phyloP scores from a whole-genome alignment of 1,140 invertebrate genomes.

The Vanessa tameamea region DNA sequence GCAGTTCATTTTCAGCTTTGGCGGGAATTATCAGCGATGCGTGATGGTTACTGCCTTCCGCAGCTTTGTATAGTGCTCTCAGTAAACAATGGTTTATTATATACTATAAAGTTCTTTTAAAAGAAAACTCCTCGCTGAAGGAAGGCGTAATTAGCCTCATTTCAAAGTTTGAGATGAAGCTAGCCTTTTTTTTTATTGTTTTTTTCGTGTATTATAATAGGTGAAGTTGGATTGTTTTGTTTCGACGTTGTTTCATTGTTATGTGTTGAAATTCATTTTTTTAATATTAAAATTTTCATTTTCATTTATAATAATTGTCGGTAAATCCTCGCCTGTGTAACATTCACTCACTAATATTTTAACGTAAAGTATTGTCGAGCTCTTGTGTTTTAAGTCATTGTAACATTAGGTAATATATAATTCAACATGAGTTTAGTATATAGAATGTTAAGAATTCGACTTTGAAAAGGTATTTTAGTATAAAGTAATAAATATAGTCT shows the following conservation, averaged over 20 bases:
- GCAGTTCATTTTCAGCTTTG: conserved; percentile 57
- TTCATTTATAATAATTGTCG: not conserved
- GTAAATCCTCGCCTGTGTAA: not conserved
- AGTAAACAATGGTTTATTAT: conserved; percentile 41
- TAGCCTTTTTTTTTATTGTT: conserved; percentile 17
- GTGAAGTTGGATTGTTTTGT: conserved; percentile 9
- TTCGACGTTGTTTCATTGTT: not conserved
- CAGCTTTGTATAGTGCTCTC: conserved; percentile 38
- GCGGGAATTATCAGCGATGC: conserved; percentile 60
- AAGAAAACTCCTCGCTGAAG: conserved; percentile 38
- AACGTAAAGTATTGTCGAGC: too few species aligned
- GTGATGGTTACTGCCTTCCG: conserved; percentile 46
- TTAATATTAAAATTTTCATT: not conserved
- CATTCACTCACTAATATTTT: too few species aligned
- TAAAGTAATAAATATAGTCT: too few species aligned
- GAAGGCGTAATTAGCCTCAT: conserved; percentile 40
- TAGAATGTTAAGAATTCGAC: too few species aligned
- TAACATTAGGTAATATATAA: too few species aligned
- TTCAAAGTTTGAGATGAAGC: conserved; percentile 38
- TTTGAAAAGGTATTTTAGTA: too few species aligned
- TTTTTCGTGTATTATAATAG: conserved; percentile 16
- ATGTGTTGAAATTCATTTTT: not conserved
- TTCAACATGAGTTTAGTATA: too few species aligned
- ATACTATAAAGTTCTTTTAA: conserved; percentile 36
- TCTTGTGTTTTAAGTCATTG: too few species aligned